Percentiles rank a stretch among this genome's conserved stretches.
These are phyloP conservation scores for Penelope pileata DNA, from an alignment of 2,113 vertebrate species.

Conservation along the genomic window DNA sequence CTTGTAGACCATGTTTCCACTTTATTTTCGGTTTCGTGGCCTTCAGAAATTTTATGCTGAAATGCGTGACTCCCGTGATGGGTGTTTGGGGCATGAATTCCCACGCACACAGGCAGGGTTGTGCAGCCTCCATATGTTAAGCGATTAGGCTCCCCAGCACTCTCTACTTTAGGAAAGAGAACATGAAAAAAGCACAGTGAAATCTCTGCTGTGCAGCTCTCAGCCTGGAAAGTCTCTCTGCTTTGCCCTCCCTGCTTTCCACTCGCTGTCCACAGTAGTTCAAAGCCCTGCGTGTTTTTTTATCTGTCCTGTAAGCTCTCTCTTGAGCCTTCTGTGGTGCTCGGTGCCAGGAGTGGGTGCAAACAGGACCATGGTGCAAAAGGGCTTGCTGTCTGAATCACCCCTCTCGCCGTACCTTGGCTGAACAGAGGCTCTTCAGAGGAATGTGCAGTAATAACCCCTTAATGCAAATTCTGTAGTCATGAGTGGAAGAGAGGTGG, in stretches of 20 bases:
- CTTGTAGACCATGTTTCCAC: neutral
- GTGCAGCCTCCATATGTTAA: neutral
- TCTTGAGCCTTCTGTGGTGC: neutral
- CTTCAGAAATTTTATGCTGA: conserved; percentile 24
- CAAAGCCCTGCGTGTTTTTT: neutral
- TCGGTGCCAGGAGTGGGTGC: neutral
- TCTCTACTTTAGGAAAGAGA: neutral
- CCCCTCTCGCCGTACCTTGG: neutral
- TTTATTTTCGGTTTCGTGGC: conserved; percentile 6
- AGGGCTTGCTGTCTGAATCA: neutral
- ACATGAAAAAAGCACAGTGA: neutral
- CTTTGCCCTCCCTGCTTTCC: neutral
- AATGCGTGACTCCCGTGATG: neutral
- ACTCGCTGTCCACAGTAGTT: neutral
- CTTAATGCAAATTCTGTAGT: neutral
- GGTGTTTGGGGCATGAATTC: conserved; percentile 1
- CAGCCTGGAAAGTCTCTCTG: neutral
- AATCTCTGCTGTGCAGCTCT: neutral
- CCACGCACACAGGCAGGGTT: neutral
- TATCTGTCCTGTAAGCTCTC: neutral
- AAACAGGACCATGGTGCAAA: neutral
- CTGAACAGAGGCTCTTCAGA: neutral
- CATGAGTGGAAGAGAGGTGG: neutral
- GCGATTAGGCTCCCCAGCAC: neutral
- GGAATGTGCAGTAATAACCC: neutral